Evolutionary conservation across 37 sponge, comb jelly and placozoan species (phyloP).

Genomic region (Petrosia ficiformis): DNA sequence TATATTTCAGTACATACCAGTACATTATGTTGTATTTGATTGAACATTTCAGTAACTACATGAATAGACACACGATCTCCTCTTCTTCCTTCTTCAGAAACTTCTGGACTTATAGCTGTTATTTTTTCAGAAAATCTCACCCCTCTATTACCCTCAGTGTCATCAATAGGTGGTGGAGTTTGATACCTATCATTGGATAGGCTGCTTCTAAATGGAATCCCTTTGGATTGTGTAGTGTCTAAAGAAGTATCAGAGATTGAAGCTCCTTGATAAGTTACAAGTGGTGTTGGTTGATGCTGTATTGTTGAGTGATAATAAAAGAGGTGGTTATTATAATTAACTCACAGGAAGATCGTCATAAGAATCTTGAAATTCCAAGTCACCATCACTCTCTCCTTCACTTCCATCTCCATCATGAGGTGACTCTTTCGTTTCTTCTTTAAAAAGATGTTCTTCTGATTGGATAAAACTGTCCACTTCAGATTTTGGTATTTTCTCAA

Average conservation of each 20-base stretch:
- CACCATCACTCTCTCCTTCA: not conserved
- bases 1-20: too few relatives aligned
- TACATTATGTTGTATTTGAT: not conserved
- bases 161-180: too few relatives aligned
- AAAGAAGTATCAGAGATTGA: too few relatives aligned
- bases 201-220: too few relatives aligned
- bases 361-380: constrained; percentile 1
- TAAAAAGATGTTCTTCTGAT: constrained; percentile 42
- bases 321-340: not conserved
- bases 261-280: not conserved
- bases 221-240: too few relatives aligned
- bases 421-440: not conserved
- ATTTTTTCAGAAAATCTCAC: too few relatives aligned
- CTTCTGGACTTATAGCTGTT: not conserved
- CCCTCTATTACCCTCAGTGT: too few relatives aligned
- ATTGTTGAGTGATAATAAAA: not conserved
- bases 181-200: too few relatives aligned
- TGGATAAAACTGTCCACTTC: constrained; percentile 53
- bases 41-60: not conserved
- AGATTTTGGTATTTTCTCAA: constrained; percentile 72
- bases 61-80: not conserved
- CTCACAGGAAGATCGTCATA: not conserved
- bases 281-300: not conserved
- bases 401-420: constrained; percentile 2
- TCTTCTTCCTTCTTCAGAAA: not conserved